Percentiles rank a stretch among this genome's conserved stretches.
These are phyloP conservation scores for Drosophila repletoides DNA, from an alignment of 1,140 invertebrate genomes.

Conservation along the genomic window DNA sequence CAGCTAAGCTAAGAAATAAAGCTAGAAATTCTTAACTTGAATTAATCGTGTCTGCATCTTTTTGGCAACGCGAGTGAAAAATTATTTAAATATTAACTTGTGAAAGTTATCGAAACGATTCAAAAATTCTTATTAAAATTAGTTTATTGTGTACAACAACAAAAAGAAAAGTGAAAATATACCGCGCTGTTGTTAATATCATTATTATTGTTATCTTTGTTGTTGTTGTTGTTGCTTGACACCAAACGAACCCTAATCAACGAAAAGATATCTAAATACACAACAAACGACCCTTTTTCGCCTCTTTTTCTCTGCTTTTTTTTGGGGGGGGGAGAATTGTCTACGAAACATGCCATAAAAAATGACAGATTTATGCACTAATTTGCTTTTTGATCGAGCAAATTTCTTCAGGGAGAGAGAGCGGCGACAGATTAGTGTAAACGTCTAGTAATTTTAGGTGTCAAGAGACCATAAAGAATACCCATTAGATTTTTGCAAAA, in stretches of 20 bases:
- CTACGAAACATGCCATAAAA: constrained; percentile 15
- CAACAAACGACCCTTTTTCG: constrained; percentile 53
- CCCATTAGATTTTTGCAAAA: constrained; percentile 24
- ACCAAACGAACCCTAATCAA: constrained; percentile 30
- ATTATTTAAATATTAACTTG: constrained; percentile 27
- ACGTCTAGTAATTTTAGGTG: constrained; percentile 19
- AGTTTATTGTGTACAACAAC: constrained; percentile 42
- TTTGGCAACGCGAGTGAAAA: too few species aligned
- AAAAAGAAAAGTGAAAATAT: constrained; percentile 51
- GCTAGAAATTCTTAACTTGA: constrained; percentile 10
- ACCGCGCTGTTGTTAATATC: constrained; percentile 14
- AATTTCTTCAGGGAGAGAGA: constrained; percentile 17
- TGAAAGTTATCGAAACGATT: constrained; percentile 51
- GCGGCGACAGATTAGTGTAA: constrained; percentile 21
- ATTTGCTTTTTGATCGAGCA: constrained; percentile 33
- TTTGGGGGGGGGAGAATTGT: too few species aligned
- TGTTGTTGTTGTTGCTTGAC: too few species aligned
- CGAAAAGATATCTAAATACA: constrained; percentile 11
- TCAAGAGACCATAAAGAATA: constrained; percentile 18
- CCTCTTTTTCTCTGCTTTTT: too few species aligned
- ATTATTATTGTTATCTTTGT: too few species aligned
- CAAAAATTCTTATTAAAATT: constrained; percentile 54
- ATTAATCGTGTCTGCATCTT: too few species aligned
- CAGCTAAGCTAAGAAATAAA: neutral
- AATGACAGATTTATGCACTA: constrained; percentile 48